phyloP scores from a whole-genome alignment of 2,888 invertebrate species.

The Lordiphosa fenestrarum region DNA sequence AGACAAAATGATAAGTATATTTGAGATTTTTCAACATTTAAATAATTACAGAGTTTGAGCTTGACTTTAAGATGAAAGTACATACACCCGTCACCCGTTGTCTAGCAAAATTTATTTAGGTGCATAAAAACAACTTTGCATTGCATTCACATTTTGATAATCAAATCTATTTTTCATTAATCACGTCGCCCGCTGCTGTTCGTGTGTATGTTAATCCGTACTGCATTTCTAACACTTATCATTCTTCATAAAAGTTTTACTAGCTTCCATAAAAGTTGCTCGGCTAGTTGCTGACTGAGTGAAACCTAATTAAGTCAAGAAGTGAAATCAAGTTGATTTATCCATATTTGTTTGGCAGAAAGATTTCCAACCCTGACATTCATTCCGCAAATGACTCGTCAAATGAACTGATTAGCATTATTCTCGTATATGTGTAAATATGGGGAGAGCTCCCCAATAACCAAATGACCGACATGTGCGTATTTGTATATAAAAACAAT shows the following conservation, averaged over 20 bases:
- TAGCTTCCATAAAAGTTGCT: conserved; percentile 3
- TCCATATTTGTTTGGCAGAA: conserved; percentile 4
- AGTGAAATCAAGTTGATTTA: conserved; percentile 1
- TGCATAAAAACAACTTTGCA: too few species aligned
- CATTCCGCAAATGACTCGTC: conserved; percentile 24
- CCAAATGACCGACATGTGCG: conserved; percentile 29
- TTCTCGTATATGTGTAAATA: conserved; percentile 2
- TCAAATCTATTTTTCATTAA: neutral
- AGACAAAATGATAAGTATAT: too few species aligned
- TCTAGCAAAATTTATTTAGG: too few species aligned
- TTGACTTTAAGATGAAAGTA: too few species aligned
- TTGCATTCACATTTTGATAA: too few species aligned
- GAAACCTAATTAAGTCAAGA: conserved; percentile 1
- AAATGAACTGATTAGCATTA: conserved; percentile 31
- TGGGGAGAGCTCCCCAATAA: conserved; percentile 8
- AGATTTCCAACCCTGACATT: conserved; percentile 3
- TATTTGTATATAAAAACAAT: conserved; percentile 18
- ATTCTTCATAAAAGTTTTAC: neutral
- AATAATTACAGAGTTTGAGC: too few species aligned
- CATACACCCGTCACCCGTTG: too few species aligned
- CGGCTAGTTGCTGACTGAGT: conserved; percentile 5
- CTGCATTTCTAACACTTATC: too few species aligned
- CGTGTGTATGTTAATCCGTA: neutral
- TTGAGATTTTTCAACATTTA: too few species aligned
- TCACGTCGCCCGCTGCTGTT: neutral